phyloP scores from a whole-genome alignment of 2,113 vertebrate genomes.

The Halichoerus grypus region DNA sequence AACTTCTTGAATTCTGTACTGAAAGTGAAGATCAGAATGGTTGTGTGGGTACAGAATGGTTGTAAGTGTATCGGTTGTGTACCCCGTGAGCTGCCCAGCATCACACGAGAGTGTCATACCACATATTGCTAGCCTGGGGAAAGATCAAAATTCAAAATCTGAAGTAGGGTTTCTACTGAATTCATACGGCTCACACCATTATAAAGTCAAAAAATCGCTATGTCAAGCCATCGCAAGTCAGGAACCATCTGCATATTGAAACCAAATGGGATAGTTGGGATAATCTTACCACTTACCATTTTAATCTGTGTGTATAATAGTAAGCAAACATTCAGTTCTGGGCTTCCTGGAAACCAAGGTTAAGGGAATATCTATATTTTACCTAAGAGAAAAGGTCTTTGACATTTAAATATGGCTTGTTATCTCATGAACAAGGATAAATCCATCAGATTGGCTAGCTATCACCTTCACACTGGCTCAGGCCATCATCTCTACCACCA shows the following conservation, averaged over 20 bases:
- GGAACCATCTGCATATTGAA: neutral
- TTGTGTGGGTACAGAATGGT: neutral
- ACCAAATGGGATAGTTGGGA: neutral
- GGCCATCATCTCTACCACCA: neutral
- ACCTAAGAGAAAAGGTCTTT: neutral
- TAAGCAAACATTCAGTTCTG: neutral
- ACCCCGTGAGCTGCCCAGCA: neutral
- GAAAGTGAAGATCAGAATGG: neutral
- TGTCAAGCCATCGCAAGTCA: neutral
- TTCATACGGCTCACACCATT: neutral
- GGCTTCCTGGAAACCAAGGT: neutral
- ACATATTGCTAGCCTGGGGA: neutral
- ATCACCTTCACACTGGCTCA: neutral
- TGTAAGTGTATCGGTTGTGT: neutral
- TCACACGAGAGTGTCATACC: neutral
- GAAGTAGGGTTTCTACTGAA: neutral
- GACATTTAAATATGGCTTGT: neutral
- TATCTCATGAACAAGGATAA: neutral
- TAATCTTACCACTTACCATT: neutral
- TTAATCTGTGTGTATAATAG: neutral
- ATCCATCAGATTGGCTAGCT: neutral
- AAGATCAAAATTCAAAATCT: neutral
- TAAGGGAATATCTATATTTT: neutral
- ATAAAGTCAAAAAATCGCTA: neutral
- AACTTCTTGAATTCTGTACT: neutral